A percentile compares a stretch with the other conserved stretches of the same genome.
These are phyloP conservation scores for Acropternis orthonyx DNA, from an alignment of 2,797 vertebrate species.

Conservation along the genomic window DNA sequence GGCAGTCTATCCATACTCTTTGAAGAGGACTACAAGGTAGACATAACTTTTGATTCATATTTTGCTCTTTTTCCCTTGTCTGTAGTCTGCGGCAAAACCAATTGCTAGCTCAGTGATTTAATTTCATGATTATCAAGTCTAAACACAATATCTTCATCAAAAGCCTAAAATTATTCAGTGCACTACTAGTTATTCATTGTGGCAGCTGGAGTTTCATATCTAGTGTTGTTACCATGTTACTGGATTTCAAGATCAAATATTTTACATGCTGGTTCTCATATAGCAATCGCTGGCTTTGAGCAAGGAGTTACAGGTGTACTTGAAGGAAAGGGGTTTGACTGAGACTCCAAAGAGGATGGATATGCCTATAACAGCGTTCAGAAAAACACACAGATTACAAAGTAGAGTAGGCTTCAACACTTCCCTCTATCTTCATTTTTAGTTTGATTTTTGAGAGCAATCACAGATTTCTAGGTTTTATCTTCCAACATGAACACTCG, in stretches of 20 bases:
- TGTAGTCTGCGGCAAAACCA: neutral
- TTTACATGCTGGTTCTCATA: neutral
- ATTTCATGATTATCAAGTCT: neutral
- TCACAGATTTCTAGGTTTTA: neutral
- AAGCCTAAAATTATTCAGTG: neutral
- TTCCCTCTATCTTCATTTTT: neutral
- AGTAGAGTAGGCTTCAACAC: neutral
- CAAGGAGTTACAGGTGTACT: neutral
- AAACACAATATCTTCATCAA: neutral
- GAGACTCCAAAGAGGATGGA: neutral
- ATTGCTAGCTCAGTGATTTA: neutral
- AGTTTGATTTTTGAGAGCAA: neutral
- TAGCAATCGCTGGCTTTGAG: neutral
- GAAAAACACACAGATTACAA: neutral
- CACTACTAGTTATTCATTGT: neutral
- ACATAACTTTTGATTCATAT: neutral
- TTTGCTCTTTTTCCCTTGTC: neutral
- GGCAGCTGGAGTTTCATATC: neutral
- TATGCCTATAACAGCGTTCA: neutral
- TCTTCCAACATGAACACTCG: neutral
- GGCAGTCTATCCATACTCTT: neutral
- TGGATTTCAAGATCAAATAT: neutral
- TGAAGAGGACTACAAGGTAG: neutral
- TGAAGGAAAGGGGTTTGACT: neutral
- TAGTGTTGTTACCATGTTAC: neutral